Conservation (phyloP, 2,113 vertebrate genomes). For the Panurus biarmicus region DNA sequence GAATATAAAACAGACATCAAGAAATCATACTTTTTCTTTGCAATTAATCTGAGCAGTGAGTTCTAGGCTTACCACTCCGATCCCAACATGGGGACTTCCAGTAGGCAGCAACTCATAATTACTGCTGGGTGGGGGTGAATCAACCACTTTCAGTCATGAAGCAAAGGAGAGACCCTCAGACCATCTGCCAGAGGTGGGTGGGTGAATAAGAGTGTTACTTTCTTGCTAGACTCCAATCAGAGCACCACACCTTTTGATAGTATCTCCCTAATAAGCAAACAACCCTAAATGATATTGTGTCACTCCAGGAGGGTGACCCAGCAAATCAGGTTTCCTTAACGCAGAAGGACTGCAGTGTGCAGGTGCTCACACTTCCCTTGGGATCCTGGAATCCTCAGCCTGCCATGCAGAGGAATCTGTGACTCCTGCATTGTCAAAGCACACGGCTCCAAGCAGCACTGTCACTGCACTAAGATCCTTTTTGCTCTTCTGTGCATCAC, state of each 20-base stretch:
- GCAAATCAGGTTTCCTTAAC: neutral
- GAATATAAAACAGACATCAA: neutral
- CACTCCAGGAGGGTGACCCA: neutral
- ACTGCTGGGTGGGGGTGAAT: neutral
- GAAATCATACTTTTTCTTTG: neutral
- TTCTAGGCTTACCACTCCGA: neutral
- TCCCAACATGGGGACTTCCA: neutral
- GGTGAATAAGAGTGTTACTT: conserved; percentile 6
- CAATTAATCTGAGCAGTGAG: neutral
- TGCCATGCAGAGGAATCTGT: too few relatives aligned
- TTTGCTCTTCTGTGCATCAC: neutral
- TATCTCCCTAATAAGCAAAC: conserved; percentile 28
- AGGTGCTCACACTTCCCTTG: neutral
- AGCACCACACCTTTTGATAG: conserved; percentile 22
- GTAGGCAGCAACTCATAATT: neutral
- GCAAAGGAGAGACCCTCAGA: conserved; percentile 7
- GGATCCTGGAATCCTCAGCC: neutral
- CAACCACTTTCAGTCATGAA: neutral
- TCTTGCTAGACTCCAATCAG: neutral
- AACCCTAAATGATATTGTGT: neutral
- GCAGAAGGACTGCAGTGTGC: neutral
- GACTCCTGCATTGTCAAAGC: neutral
- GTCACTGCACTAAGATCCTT: accelerated
- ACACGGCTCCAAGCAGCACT: accelerated
- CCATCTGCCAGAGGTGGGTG: neutral